These are phyloP conservation scores for Campylomormyrus numenius DNA, from an alignment of 2,113 vertebrate genomes.

Conservation along the genomic window DNA sequence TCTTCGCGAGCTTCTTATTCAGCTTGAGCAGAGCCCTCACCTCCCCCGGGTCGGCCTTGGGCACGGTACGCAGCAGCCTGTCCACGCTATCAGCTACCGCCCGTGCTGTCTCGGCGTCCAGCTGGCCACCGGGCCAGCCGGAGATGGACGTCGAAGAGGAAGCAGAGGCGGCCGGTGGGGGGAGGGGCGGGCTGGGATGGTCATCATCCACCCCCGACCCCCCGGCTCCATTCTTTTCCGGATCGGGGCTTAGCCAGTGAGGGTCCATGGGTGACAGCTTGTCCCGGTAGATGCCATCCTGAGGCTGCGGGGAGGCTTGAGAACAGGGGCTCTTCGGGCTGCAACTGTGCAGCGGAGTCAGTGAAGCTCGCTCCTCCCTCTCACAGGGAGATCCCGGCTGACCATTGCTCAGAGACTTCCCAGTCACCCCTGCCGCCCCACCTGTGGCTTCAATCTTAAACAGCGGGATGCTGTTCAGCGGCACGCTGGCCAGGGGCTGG, in stretches of 20 bases:
- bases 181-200: conserved; percentile 62
- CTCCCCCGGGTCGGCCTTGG: conserved; percentile 71
- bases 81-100: conserved; percentile 82
- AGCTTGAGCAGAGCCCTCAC: conserved; percentile 78
- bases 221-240: conserved; percentile 64
- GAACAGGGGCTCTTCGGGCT: conserved; percentile 83
- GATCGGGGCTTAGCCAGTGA: conserved; percentile 78
- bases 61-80: conserved; percentile 75
- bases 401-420: conserved; percentile 73
- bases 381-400: conserved; percentile 74
- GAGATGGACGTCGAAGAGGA: conserved; percentile 32
- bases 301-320: conserved; percentile 67
- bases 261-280: conserved; percentile 78
- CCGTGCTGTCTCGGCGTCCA: conserved; percentile 74
- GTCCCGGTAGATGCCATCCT: conserved; percentile 60
- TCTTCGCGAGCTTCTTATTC: conserved; percentile 89
- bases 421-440: conserved; percentile 31
- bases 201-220: conserved; percentile 65
- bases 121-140: conserved; percentile 60
- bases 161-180: conserved; percentile 55
- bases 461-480: conserved; percentile 79
- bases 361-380: conserved; percentile 63
- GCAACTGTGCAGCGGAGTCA: conserved; percentile 68
- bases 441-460: conserved; percentile 81
- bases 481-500: conserved; percentile 75